phyloP scores from a whole-genome alignment of 1,140 invertebrate genomes.

The Pseudomyrmex gracilis region DNA sequence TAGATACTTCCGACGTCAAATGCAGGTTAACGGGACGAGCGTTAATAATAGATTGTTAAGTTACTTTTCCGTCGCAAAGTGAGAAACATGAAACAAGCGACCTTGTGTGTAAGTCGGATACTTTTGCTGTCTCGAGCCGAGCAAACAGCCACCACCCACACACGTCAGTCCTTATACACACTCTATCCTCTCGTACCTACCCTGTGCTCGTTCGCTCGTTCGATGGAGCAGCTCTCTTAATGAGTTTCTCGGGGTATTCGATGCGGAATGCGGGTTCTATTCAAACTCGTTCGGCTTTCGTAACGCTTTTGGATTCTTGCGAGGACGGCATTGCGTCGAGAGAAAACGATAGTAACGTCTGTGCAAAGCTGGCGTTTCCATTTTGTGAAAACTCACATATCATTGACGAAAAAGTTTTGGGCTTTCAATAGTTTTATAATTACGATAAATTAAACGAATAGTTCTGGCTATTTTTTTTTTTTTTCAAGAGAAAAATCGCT shows the following conservation, averaged over 20 bases:
- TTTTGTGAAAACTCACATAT: no score
- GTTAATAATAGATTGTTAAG: conserved; percentile 29
- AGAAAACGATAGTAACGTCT: conserved; percentile 23
- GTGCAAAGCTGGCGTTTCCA: no score
- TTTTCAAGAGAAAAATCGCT: no score
- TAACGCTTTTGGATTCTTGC: conserved; percentile 41
- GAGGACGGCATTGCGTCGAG: background rate
- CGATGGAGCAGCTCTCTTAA: conserved; percentile 77
- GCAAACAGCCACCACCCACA: conserved; percentile 47
- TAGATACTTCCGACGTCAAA: conserved; percentile 28
- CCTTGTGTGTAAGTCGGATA: conserved; percentile 37
- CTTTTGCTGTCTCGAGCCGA: conserved; percentile 48
- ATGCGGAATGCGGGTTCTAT: conserved; percentile 81
- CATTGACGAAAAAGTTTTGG: no score
- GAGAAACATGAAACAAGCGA: conserved; percentile 11
- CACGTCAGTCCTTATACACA: conserved; percentile 12
- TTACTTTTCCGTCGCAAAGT: background rate
- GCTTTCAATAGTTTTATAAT: no score
- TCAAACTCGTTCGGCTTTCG: conserved; percentile 75
- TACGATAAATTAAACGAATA: no score
- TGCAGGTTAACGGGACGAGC: conserved; percentile 24
- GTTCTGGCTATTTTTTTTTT: no score
- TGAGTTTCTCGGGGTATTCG: conserved; percentile 81
- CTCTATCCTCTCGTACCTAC: background rate
- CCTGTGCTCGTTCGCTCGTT: conserved; percentile 4